Base-by-base conservation (phyloP, 2,888 invertebrate species). In the Aphrophora alni region DNA sequence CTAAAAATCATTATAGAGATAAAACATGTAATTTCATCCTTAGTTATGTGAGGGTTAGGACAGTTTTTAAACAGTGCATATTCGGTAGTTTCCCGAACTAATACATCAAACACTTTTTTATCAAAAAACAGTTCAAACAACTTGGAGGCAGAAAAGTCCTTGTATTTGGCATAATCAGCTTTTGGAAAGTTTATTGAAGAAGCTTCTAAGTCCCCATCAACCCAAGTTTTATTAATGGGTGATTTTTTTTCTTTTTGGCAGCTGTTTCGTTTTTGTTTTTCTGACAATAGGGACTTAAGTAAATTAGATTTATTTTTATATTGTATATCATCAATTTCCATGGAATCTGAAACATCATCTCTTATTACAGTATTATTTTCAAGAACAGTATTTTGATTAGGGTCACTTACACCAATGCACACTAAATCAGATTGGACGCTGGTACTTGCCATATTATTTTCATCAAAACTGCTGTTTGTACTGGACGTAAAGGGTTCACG, bases 61-160 rank as follows among this genome's bases (percentile, higher is more conserved):
- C 21, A 59, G 71, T 84, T 84, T 75, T 76, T 80, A 80, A 84
- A 84, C 10, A 79, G 72, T 21, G 84, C 83, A 83, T 85, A 84
- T 25, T 69, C 71, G 12, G 25, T 69, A 17, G 80, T 77, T 76
- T 84, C 77, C 28, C 81, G 59, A 12, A 75, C 33, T 17, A 80
- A 33, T n/a, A 69, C 85, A 83, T 80, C 81, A 84, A 79, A 75
- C 27, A 70, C 38, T 38, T 78, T 33, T 1, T 78, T 71, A 26
- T 72, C n/a, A 38, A 24, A 78, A 72, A 33, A 33, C 3, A 33
- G 33, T 33, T 33, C 33, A 33, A 33, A 33, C 33, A 33, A 8
- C 8, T 33, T 21, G 25, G 21, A 2, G 1, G 38, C 68, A 1
- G 33, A 38, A 33, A 77, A 70, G 21, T 77, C 77, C 21, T 14